phyloP scores from a whole-genome alignment of 2,797 vertebrate genomes.

The Hephaestus fuliginosus region DNA sequence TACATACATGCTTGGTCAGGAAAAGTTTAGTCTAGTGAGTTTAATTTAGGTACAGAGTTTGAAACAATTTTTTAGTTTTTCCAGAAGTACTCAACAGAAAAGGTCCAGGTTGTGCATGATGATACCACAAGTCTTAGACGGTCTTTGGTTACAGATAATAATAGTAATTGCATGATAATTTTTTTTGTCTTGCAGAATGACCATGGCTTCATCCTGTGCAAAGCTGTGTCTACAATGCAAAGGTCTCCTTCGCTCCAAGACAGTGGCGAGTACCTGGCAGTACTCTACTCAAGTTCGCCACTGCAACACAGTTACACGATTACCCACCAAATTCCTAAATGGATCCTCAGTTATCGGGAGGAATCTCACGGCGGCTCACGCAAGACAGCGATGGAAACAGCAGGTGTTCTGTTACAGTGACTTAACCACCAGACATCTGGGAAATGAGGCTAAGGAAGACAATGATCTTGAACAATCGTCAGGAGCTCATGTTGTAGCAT shows the following conservation, averaged over 20 bases:
- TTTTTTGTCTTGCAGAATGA: constrained; percentile 41
- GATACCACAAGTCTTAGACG: neutral
- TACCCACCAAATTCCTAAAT: constrained; percentile 12
- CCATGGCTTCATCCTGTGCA: constrained; percentile 71
- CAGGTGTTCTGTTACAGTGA: constrained; percentile 52
- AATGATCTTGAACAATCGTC: constrained; percentile 27
- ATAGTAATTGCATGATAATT: neutral
- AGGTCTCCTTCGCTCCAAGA: constrained; percentile 57
- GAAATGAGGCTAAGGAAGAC: constrained; percentile 35
- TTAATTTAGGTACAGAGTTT: neutral
- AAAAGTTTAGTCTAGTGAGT: too few relatives aligned
- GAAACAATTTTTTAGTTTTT: neutral
- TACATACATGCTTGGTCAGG: too few relatives aligned
- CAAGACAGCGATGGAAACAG: constrained; percentile 46
- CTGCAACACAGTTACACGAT: neutral
- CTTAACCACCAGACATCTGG: constrained; percentile 45
- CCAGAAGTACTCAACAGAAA: neutral
- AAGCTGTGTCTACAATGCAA: constrained; percentile 73
- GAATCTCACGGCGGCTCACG: constrained; percentile 8
- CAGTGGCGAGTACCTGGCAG: constrained; percentile 21
- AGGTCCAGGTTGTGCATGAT: neutral
- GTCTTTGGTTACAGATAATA: neutral
- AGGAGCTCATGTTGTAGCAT: constrained; percentile 23
- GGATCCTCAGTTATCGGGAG: constrained; percentile 1
- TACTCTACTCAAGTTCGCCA: constrained; percentile 22